Evolutionary conservation across 1,140 invertebrate genomes (phyloP), one percentile per base, ranked within the genome.

Genomic region (Macrotrachela quadricornifera): DNA sequence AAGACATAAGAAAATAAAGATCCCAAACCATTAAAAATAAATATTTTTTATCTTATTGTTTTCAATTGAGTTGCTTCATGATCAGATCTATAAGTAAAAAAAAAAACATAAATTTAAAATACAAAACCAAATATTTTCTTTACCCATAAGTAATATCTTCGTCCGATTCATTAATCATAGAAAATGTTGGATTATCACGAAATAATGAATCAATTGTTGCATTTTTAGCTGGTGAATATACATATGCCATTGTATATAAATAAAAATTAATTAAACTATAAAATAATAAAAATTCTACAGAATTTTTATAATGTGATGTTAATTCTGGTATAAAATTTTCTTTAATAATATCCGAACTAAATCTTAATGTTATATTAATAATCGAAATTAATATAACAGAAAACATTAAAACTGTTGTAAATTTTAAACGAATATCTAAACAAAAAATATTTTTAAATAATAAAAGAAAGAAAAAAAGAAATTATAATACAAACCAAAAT

Each of bases 201-300:
- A 87, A 86, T 59, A 83, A 69, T 38, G 71, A 78, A 69, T 92
- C 87, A 85, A 69, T 83, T 41, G 80, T 72, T 59, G 81, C 79
- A 60, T 79, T 80, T 51, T 76, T 75, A 12, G 79, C 78, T 0
- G 87, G 86, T 0, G 87, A 84, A 66, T 92, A 94, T 9, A 92
- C 83, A 68, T 87, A 92, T 2, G 85, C 83, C 79, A 92, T 83
- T 1, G 81, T 81, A 65, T 84, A 90, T 42, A 92, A 66, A 65
- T 91, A 91, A 66, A 90, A 85, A 72, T 95, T 95, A 2, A 91
- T 73, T 30, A 92, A 74, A n/a, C 85, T 84, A 67, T 92, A 94
- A 59, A 90, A 81, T 6, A 84, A 80, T 79, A 92, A 86, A 70
- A 91, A 92, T 61, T 90, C 83, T 3, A 81, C 83, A 1, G 85